Base-by-base conservation (phyloP, 2,888 invertebrate genomes). In the Syrista parreyssii region DNA sequence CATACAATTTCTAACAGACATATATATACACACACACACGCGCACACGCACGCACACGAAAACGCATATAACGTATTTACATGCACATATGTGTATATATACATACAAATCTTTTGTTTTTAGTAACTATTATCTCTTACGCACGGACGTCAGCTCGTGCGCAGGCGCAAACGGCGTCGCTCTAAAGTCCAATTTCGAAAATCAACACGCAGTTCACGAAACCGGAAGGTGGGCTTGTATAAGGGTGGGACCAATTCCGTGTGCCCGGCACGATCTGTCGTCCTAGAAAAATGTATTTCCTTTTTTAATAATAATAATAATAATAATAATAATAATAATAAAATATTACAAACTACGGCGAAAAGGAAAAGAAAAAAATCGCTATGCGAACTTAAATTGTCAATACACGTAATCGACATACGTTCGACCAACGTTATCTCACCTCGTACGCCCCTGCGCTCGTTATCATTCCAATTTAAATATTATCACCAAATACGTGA, bases 261-360 rank as follows among this genome's bases (percentile, higher is more conserved):
- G 23, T 23, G 55, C 75, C 68, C 69, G 76, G 79, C 68, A 40
- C 79, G 79, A 81, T 77, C 81, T 79, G 79, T 82, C 81, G 79
- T 78, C 76, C 74, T 75, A 33, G 69, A 33, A 77, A 76, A 72
- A 32, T 68, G 79, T 79, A 78, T 80, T 78, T 69, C 78, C 78
- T 78, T 75, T 73, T 82, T 82, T 78, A 82, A 81, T 79, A 80
- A 78, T 83, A n/a, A n/a, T 33, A 33, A 33, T 34, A 34, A 34
- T 78, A 82, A 81, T 79, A 80, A 78, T 83, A 71, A 71, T 83
- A 82, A 84, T 86, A 55, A 82, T 79, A 86, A 85, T 85, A 86
- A 86, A 87, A 82, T 86, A 85, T 86, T 86, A 86, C 78, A 84
- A 86, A 85, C 85, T 85, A 85, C 84, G 78, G 83, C 84, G 81